Percentiles rank a stretch among this genome's conserved stretches.
These are phyloP conservation scores for Stictocephala bisonia DNA, from an alignment of 2,888 invertebrate species.

Conservation along the genomic window DNA sequence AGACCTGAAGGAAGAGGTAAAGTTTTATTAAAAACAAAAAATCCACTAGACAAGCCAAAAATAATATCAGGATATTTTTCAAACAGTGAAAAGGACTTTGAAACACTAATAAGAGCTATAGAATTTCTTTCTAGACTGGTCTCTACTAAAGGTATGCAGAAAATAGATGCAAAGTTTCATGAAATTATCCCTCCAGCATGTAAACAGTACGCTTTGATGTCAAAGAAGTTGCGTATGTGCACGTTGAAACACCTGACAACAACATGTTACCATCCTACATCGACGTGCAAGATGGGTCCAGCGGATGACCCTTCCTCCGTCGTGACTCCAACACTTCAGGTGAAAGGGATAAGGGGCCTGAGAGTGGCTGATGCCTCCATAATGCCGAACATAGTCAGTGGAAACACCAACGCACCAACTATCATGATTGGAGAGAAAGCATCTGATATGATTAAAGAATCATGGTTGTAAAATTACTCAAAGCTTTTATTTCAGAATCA, in stretches of 20 bases:
- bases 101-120: slow-evolving; percentile 53
- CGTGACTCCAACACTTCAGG: slow-evolving; percentile 67
- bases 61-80: slow-evolving; percentile 56
- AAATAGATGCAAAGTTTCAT: slow-evolving; percentile 63
- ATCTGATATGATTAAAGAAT: slow-evolving; percentile 60
- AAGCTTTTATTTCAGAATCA: no score
- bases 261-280: slow-evolving; percentile 75
- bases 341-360: slow-evolving; percentile 69
- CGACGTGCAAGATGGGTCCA: slow-evolving; percentile 77
- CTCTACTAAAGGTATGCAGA: slow-evolving; percentile 57
- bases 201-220: slow-evolving; percentile 51
- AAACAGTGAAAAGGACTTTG: slow-evolving; percentile 49
- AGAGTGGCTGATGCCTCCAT: slow-evolving; percentile 68
- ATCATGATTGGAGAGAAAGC: slow-evolving; percentile 65
- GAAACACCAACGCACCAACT: slow-evolving; percentile 70
- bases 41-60: slow-evolving; percentile 55
- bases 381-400: slow-evolving; percentile 69
- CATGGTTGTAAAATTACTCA: slow-evolving; percentile 26
- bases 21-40: slow-evolving; percentile 52
- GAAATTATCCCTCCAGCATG: slow-evolving; percentile 70
- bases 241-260: slow-evolving; percentile 68
- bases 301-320: slow-evolving; percentile 63
- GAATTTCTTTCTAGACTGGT: slow-evolving; percentile 57
- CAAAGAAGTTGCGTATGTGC: slow-evolving; percentile 68
- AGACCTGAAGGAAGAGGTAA: slow-evolving; percentile 56